These are phyloP conservation scores for Propsilocerus akamusi DNA, from an alignment of 1,140 invertebrate genomes.

Conservation along the genomic window DNA sequence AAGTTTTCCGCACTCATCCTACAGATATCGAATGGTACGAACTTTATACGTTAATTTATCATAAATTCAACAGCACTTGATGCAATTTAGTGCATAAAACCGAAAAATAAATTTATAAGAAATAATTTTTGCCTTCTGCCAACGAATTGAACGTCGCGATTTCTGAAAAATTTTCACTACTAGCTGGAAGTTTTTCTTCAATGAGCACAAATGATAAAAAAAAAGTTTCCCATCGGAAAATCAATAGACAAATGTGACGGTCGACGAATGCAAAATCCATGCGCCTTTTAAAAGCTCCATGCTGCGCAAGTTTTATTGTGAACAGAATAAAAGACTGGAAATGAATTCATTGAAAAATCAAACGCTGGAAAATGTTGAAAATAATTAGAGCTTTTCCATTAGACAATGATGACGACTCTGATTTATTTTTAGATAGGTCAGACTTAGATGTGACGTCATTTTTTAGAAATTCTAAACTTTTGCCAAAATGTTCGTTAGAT, in stretches of 20 bases:
- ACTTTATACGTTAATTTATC: not conserved
- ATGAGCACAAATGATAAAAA: not conserved
- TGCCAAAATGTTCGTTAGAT: too few relatives aligned
- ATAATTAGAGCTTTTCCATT: too few relatives aligned
- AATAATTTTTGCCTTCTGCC: not conserved
- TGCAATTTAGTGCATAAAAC: not conserved
- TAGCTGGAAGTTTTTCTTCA: not conserved
- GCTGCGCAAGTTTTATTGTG: slow-evolving; percentile 1
- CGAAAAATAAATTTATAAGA: not conserved
- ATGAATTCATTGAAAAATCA: too few relatives aligned
- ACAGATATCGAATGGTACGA: not conserved
- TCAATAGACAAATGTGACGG: not conserved
- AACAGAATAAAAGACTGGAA: too few relatives aligned
- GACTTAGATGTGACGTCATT: too few relatives aligned
- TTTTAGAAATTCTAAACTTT: too few relatives aligned
- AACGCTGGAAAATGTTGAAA: too few relatives aligned
- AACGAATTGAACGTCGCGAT: not conserved
- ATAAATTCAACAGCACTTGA: not conserved
- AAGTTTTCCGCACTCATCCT: not conserved
- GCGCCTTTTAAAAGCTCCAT: not conserved
- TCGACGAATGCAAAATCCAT: not conserved
- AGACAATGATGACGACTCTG: too few relatives aligned
- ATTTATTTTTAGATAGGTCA: too few relatives aligned
- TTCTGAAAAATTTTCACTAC: not conserved
- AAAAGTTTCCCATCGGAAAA: not conserved